Evolutionary conservation across 2,888 invertebrate species (phyloP).

Genomic region (Diaphora mendica): DNA sequence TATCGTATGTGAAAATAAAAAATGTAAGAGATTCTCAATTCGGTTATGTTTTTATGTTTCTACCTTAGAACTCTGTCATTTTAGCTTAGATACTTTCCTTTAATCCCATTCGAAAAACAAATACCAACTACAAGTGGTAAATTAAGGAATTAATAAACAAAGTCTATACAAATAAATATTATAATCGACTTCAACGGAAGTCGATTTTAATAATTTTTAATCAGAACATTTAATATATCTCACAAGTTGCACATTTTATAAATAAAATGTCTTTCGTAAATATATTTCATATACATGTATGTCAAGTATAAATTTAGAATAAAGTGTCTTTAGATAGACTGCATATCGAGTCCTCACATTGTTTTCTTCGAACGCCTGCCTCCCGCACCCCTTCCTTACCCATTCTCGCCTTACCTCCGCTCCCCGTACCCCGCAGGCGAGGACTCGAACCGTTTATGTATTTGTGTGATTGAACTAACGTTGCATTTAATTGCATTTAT

Average conservation of each 20-base stretch:
- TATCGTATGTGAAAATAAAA: no score
- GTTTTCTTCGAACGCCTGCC: not conserved
- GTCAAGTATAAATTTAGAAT: conserved; percentile 6
- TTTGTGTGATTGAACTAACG: conserved; percentile 23
- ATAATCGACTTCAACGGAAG: no score
- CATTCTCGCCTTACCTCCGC: not conserved
- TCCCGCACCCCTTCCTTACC: not conserved
- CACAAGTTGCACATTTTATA: conserved; percentile 14
- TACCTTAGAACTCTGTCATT: no score
- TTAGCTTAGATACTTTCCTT: no score
- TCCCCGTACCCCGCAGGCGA: not conserved
- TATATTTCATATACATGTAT: conserved; percentile 22
- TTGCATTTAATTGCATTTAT: conserved; percentile 50
- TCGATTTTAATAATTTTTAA: not conserved
- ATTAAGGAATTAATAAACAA: not conserved
- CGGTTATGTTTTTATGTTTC: no score
- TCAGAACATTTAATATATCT: not conserved
- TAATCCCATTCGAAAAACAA: no score
- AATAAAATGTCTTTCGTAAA: conserved; percentile 25
- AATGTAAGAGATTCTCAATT: no score
- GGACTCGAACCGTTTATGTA: not conserved
- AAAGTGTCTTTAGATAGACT: conserved; percentile 13
- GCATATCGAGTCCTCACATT: not conserved
- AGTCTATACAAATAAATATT: no score
- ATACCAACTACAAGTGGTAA: no score